Percentiles rank a stretch among this genome's conserved stretches.
Conservation (phyloP, 1,140 invertebrate genomes). For the Apis laboriosa region DNA sequence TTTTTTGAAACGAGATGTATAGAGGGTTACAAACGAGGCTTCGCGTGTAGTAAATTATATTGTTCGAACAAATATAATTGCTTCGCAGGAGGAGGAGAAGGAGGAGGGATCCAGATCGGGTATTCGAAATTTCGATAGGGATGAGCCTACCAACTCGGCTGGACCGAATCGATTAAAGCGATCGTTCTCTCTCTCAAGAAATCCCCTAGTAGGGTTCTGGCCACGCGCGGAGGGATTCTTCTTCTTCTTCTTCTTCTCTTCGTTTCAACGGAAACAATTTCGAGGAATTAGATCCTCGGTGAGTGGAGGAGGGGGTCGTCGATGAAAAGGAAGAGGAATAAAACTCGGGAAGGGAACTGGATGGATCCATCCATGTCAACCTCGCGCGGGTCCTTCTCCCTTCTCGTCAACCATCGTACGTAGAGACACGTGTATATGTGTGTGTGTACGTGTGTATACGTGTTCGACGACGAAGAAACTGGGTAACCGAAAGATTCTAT, state of each 20-base stretch:
- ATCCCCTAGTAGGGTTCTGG: background rate
- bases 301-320: conserved; percentile 7
- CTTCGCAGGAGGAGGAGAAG: too few species aligned
- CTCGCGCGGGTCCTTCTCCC: background rate
- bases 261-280: conserved; percentile 19
- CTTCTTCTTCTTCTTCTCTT: background rate
- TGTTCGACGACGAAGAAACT: background rate
- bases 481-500: conserved; percentile 11
- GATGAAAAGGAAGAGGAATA: conserved; percentile 5
- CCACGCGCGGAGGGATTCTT: background rate
- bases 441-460: too few species aligned
- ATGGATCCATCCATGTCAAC: background rate
- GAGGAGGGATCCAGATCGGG: too few species aligned
- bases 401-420: background rate
- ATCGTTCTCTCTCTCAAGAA: conserved; percentile 15
- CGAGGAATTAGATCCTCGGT: conserved; percentile 15
- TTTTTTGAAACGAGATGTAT: too few species aligned
- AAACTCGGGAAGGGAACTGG: background rate
- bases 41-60: too few species aligned
- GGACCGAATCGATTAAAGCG: conserved; percentile 24
- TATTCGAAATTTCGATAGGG: background rate
- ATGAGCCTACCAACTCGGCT: background rate
- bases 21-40: too few species aligned
- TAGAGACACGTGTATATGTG: background rate
- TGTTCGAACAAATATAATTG: too few species aligned